Conservation (phyloP, 2,113 vertebrate genomes). For the Emydocephalus ijimae region DNA sequence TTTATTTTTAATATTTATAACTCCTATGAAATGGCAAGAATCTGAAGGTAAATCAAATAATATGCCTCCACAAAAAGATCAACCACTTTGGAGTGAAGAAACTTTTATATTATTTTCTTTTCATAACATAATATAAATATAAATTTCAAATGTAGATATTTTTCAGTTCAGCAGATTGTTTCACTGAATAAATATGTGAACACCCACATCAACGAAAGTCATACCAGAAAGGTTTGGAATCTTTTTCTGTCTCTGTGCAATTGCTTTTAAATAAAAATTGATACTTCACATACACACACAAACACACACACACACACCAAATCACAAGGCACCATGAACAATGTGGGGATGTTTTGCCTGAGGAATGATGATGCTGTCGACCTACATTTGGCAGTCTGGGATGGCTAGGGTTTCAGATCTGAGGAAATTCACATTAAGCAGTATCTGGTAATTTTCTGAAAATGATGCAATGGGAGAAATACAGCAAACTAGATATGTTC, state of each 20-base stretch:
- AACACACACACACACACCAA: background rate
- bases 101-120: slow-evolving; percentile 7
- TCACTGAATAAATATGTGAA: background rate
- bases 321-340: background rate
- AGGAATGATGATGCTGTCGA: background rate
- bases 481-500: background rate
- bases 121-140: background rate
- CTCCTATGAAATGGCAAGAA: background rate
- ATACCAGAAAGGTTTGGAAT: slow-evolving; percentile 68
- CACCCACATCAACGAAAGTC: slow-evolving; percentile 26
- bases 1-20: background rate
- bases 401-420: background rate
- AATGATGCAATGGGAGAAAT: background rate
- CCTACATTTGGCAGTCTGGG: background rate
- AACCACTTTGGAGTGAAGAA: background rate
- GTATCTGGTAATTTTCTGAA: background rate
- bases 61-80: slow-evolving; percentile 12
- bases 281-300: too few species aligned
- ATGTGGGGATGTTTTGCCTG: background rate
- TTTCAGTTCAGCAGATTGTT: background rate
- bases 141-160: background rate
- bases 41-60: background rate
- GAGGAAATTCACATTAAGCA: background rate
- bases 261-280: background rate
- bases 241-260: background rate